Evolutionary conservation across 2,797 vertebrate genomes (phyloP).

Genomic region (Sebastes matsubarae): DNA sequence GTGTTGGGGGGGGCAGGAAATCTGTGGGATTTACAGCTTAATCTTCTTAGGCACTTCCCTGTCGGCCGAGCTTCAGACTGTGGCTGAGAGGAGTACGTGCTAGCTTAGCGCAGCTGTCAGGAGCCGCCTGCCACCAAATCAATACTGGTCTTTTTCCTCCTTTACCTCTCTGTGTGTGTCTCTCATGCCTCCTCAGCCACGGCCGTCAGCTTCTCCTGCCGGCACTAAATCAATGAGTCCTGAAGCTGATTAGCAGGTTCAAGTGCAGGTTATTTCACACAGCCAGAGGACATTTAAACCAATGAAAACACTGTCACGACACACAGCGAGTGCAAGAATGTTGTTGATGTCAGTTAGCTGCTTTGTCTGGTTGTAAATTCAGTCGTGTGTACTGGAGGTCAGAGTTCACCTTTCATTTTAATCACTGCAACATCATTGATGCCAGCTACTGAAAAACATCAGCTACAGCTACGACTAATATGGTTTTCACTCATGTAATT

Average conservation of each 20-base stretch:
- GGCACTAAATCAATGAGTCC: conserved; percentile 61
- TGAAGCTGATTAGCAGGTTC: conserved; percentile 68
- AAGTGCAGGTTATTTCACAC: conserved; percentile 61
- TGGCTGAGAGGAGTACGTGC: conserved; percentile 38
- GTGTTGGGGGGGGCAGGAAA: conserved; percentile 34
- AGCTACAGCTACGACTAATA: not conserved
- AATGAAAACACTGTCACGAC: not conserved
- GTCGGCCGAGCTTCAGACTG: conserved; percentile 46
- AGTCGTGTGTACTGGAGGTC: not conserved
- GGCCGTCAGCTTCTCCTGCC: conserved; percentile 38
- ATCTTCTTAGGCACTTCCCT: conserved; percentile 66
- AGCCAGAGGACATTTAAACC: conserved; percentile 18
- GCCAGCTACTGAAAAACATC: not conserved
- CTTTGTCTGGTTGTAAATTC: not conserved
- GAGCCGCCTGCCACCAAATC: conserved; percentile 65
- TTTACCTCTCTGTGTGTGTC: not conserved
- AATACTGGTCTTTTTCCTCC: conserved; percentile 54
- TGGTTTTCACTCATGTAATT: not conserved
- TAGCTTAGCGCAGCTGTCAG: conserved; percentile 69
- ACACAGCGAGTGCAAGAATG: not conserved
- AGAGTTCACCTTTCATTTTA: not conserved
- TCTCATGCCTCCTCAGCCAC: conserved; percentile 24
- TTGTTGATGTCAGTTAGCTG: not conserved
- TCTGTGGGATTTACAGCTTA: conserved; percentile 66
- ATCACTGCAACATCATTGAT: not conserved